Evolutionary conservation across 2,888 invertebrate species (phyloP), one percentile per base, ranked within the genome.

Genomic region (Pammene aurita): DNA sequence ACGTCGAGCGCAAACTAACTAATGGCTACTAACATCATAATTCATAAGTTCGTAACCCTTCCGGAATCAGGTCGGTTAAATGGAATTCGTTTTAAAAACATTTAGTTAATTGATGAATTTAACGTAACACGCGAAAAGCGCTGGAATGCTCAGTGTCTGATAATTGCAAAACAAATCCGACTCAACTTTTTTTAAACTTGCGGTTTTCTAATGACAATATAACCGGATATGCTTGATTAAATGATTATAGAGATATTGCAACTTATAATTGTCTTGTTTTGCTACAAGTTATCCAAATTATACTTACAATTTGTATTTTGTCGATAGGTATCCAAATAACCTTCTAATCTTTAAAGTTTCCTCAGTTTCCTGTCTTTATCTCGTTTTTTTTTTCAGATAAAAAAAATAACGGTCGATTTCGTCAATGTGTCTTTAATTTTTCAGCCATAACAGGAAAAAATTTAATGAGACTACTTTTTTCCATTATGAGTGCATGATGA

Each of bases 191-290:
- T 58, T 68, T 52, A 26, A n/a, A 64, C 46, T 38, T 63, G 63
- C 52, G 50, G 57, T 63, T 68, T 68, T 58, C 63, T 68, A 58
- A 64, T 52, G 57, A 18, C 16, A 34, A 13, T 7, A 35, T 35
- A 68, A 58, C 68, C 63, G 68, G 68, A 68, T 52, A 63, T 54
- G 26, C 13, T 38, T 58, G 44, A 63, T 48, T 7, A 34, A 34
- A 44, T 58, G 44, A 63, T 48, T 7, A 34, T 44, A 44, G 9
- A 62, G 41, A 50, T 48, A 63, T 52, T 58, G 38, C 44, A 58
- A 52, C 52, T n/a, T 35, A 46, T 63, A 68, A 57, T 68, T 54
- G 68, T 57, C 63, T 26, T 52, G 42, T 64, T 64, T 68, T 44
- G 63, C 11, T 35, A 57, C 35, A 42, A 16, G 44, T 55, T 61